Conservation (phyloP, 2,797 vertebrate genomes). For the Emydoidea blandingii region DNA sequence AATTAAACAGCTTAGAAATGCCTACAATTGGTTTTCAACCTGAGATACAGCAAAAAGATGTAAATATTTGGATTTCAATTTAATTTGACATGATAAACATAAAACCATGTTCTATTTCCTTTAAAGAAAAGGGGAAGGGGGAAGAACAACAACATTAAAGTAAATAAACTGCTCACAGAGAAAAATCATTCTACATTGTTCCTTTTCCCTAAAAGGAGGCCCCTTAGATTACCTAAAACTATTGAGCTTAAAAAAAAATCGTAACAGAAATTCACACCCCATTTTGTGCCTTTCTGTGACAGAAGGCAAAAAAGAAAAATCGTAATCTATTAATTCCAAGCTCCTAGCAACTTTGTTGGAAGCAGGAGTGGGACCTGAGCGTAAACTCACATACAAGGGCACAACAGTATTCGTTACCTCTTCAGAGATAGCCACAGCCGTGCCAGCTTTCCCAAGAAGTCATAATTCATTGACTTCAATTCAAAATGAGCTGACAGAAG, state of each 20-base stretch:
- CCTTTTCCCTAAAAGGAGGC: conserved; percentile 43
- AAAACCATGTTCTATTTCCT: conserved; percentile 50
- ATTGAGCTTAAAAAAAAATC: not conserved
- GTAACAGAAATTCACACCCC: not conserved
- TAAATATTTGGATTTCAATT: conserved; percentile 76
- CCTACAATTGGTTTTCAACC: conserved; percentile 68
- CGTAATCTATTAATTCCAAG: not conserved
- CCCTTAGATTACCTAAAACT: not conserved
- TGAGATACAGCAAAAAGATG: conserved; percentile 60
- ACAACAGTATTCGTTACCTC: not conserved
- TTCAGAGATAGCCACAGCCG: not conserved
- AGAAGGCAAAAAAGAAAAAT: not conserved
- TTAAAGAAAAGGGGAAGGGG: not conserved
- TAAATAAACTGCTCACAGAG: conserved; percentile 62
- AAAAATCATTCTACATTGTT: not conserved
- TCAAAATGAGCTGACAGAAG: not conserved
- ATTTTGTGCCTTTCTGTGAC: not conserved
- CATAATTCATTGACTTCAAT: not conserved
- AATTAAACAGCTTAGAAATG: conserved; percentile 65
- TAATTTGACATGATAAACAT: conserved; percentile 63
- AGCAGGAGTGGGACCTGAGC: not conserved
- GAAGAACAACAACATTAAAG: conserved; percentile 39
- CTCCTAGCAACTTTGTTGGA: accelerated
- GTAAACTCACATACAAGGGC: not conserved
- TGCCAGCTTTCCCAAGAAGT: not conserved